Percentiles rank a stretch among this genome's conserved stretches.
phyloP scores from a whole-genome alignment of 2,888 invertebrate genomes.

The Apodemia mormo region DNA sequence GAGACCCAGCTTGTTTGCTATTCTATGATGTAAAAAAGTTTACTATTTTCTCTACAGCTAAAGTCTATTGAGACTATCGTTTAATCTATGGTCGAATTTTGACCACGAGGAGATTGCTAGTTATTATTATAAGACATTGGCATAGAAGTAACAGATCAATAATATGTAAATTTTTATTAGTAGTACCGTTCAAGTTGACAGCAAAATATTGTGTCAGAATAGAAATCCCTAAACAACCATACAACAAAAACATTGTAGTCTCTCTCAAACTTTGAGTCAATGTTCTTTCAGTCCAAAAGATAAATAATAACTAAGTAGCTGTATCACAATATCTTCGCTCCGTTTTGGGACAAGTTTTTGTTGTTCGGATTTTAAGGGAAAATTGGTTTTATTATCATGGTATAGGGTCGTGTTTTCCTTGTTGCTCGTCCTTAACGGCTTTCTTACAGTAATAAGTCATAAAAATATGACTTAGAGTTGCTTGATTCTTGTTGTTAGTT shows the following conservation, averaged over 20 bases:
- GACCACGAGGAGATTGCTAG: no score
- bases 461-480: conserved; percentile 1
- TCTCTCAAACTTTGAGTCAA: background rate
- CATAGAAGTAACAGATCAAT: no score
- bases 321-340: background rate
- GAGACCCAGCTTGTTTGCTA: no score
- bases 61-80: no score
- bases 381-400: background rate
- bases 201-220: no score
- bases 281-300: background rate
- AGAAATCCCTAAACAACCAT: background rate
- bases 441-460: background rate
- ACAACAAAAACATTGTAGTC: conserved; percentile 1
- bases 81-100: no score
- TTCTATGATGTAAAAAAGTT: no score
- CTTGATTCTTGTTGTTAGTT: conserved; percentile 5
- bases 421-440: background rate
- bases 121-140: no score
- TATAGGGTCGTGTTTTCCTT: background rate
- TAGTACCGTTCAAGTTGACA: no score
- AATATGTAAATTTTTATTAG: no score
- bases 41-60: no score
- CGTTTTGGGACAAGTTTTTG: conserved; percentile 16
- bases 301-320: conserved; percentile 6
- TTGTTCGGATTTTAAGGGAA: background rate